Percentiles rank a stretch among this genome's conserved stretches.
Evolutionary conservation across 2,888 invertebrate genomes (phyloP).

Genomic region (Tipula unca): DNA sequence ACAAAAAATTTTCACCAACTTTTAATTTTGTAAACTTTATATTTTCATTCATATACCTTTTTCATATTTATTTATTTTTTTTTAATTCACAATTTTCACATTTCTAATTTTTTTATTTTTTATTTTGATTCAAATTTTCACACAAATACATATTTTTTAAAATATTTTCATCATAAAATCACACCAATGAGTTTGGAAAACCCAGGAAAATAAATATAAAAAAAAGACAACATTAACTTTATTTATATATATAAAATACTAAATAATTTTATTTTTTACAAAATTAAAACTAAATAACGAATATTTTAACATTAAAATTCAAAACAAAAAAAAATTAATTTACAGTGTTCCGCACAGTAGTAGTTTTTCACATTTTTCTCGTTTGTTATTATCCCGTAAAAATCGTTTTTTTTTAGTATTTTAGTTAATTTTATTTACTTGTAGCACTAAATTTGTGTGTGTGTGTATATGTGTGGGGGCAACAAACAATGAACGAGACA

Average conservation of each 20-base stretch:
- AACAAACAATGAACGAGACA: not conserved
- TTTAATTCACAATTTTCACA: not conserved
- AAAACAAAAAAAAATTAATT: not conserved
- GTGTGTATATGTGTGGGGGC: not conserved
- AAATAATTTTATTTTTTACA: not conserved
- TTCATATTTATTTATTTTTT: not conserved
- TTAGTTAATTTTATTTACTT: not conserved
- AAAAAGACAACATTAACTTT: not conserved
- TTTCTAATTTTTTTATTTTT: not conserved
- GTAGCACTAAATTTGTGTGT: not conserved
- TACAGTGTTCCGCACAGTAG: not conserved
- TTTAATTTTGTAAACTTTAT: not conserved
- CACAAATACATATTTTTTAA: conserved; percentile 1
- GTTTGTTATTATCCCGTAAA: not conserved
- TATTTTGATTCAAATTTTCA: not conserved
- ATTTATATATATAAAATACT: not conserved
- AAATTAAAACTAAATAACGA: not conserved
- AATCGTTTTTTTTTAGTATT: too few species aligned
- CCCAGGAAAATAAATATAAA: not conserved
- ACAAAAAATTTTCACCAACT: not conserved
- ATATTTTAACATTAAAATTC: not conserved
- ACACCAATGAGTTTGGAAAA: not conserved
- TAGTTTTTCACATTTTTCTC: not conserved
- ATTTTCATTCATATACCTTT: not conserved
- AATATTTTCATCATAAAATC: not conserved